Conservation (phyloP, 2,888 invertebrate species). For the Phengaris alcon region DNA sequence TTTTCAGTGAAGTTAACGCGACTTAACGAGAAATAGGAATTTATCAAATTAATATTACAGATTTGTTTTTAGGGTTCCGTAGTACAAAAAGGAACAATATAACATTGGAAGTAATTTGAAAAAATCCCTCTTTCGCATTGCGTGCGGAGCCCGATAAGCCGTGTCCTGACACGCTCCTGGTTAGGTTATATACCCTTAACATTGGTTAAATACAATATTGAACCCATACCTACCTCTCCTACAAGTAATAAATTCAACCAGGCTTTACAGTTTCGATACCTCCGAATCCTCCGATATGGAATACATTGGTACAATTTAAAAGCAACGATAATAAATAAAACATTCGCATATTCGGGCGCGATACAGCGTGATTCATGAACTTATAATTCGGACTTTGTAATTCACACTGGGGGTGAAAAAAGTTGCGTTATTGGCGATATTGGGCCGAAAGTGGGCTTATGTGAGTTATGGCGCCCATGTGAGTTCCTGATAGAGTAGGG, state of each 20-base stretch:
- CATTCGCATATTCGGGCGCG: slow-evolving; percentile 49
- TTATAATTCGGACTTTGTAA: slow-evolving; percentile 52
- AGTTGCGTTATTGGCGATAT: slow-evolving; percentile 67
- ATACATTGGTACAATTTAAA: slow-evolving; percentile 26
- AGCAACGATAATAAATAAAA: slow-evolving; percentile 44
- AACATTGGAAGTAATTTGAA: too few species aligned
- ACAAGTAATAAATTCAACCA: not conserved
- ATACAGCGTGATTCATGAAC: slow-evolving; percentile 61
- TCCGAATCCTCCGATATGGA: slow-evolving; percentile 2
- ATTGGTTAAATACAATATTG: not conserved
- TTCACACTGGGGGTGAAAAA: slow-evolving; percentile 53
- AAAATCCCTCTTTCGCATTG: too few species aligned
- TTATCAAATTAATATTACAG: too few species aligned
- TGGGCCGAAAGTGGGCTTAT: slow-evolving; percentile 48
- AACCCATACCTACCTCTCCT: not conserved
- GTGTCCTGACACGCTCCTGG: too few species aligned
- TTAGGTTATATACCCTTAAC: too few species aligned
- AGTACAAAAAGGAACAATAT: too few species aligned
- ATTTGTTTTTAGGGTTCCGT: too few species aligned
- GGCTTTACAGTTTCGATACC: not conserved
- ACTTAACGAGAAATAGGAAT: too few species aligned
- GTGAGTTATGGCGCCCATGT: slow-evolving; percentile 21
- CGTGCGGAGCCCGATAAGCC: too few species aligned
- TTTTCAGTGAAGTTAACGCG: too few species aligned
- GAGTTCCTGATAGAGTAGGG: slow-evolving; percentile 33